Evolutionary conservation across 2,888 invertebrate species (phyloP).

Genomic region (Coenonympha arcania): DNA sequence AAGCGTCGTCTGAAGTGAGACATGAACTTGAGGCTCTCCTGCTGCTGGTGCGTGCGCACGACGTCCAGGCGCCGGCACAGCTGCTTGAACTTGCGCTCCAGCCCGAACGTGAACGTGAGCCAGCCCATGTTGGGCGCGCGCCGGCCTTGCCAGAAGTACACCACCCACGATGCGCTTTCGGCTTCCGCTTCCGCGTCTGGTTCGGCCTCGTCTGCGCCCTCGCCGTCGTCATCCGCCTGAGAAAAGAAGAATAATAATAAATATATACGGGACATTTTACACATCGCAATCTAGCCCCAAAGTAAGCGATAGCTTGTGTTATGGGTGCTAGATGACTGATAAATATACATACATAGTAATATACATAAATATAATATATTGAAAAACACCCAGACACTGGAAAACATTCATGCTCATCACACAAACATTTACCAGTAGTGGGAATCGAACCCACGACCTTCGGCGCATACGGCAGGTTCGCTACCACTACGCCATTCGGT

Average conservation of each 20-base stretch:
- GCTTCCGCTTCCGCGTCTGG: slow-evolving; percentile 65
- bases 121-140: slow-evolving; percentile 99
- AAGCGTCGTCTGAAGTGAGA: slow-evolving; percentile 96
- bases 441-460: no score
- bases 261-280: no score
- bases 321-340: no score
- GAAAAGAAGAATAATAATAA: not conserved
- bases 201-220: slow-evolving; percentile 38
- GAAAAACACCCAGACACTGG: no score
- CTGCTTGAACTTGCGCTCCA: slow-evolving; percentile 67
- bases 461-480: no score
- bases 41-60: slow-evolving; percentile 97
- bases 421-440: no score
- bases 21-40: slow-evolving; percentile 98
- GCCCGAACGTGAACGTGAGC: slow-evolving; percentile 98
- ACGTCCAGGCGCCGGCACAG: slow-evolving; percentile 79
- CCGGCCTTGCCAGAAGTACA: slow-evolving; percentile 99
- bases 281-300: no score
- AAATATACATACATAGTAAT: no score
- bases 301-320: no score
- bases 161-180: slow-evolving; percentile 83
- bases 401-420: no score
- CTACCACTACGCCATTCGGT: no score
- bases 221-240: slow-evolving; percentile 69
- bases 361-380: no score